These are phyloP conservation scores for Pan paniscus DNA, from an alignment of 2,113 vertebrate genomes.

Conservation along the genomic window DNA sequence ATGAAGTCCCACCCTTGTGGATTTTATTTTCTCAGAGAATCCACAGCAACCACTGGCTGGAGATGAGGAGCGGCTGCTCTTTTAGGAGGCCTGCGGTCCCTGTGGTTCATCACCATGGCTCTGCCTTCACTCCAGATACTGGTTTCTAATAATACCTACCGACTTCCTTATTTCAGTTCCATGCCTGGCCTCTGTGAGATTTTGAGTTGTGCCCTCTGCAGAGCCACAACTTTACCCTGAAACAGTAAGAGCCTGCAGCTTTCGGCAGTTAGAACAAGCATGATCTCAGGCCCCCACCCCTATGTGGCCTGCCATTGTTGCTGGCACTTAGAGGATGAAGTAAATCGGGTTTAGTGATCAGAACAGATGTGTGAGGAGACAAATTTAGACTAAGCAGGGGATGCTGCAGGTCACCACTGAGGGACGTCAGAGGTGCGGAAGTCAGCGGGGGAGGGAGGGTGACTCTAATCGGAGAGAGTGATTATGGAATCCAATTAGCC, in stretches of 20 bases:
- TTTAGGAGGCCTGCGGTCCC: fast-evolving
- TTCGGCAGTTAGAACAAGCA: background rate
- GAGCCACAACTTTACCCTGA: background rate
- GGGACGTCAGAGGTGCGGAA: background rate
- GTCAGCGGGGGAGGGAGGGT: background rate
- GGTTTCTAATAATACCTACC: background rate
- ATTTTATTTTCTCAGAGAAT: background rate
- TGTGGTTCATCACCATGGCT: background rate
- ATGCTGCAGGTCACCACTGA: background rate
- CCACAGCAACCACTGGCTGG: too few relatives aligned
- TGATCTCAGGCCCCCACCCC: background rate
- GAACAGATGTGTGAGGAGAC: background rate
- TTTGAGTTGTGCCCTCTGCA: background rate
- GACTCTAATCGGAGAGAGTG: slow-evolving; percentile 71
- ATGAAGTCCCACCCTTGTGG: background rate
- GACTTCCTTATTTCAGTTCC: background rate
- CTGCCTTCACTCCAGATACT: background rate
- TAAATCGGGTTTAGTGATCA: background rate
- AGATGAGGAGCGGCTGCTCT: background rate
- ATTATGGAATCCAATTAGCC: slow-evolving; percentile 75
- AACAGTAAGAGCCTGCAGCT: background rate
- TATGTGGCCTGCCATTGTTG: background rate
- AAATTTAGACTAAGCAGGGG: background rate
- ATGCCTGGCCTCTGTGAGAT: background rate
- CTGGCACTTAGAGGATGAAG: background rate